phyloP scores from a whole-genome alignment of 2,113 vertebrate genomes.

The Trogon melanurus region DNA sequence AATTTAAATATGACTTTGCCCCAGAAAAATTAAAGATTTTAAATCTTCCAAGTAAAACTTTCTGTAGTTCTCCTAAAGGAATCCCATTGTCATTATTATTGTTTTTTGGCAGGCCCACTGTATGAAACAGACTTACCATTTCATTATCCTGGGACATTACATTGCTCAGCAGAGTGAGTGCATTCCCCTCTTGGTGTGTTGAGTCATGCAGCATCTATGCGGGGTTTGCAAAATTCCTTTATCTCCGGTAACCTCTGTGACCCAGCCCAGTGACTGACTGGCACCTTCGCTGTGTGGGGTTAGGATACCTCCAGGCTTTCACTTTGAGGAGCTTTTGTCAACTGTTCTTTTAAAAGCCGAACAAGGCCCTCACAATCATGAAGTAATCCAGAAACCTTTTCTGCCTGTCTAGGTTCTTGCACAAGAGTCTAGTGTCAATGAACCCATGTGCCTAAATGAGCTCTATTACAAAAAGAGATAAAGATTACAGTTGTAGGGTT shows the following conservation, averaged over 20 bases:
- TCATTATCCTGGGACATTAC: slow-evolving; percentile 61
- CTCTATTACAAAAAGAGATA: neutral
- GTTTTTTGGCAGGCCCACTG: slow-evolving; percentile 61
- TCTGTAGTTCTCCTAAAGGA: neutral
- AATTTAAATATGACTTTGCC: slow-evolving; percentile 59
- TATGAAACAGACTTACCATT: slow-evolving; percentile 62
- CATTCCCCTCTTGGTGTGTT: slow-evolving; percentile 36
- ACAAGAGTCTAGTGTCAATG: neutral
- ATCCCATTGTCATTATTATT: neutral
- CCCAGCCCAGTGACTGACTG: slow-evolving; percentile 62
- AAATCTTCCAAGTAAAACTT: slow-evolving; percentile 37
- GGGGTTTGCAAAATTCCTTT: slow-evolving; percentile 71
- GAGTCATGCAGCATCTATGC: slow-evolving; percentile 64
- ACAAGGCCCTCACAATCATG: slow-evolving; percentile 47
- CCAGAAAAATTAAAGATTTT: slow-evolving; percentile 50
- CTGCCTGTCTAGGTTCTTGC: slow-evolving; percentile 49
- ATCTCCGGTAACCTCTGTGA: slow-evolving; percentile 73
- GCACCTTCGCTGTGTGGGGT: slow-evolving; percentile 53
- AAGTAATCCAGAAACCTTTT: slow-evolving; percentile 22
- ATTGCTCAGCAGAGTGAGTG: slow-evolving; percentile 30
- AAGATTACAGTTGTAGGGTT: neutral
- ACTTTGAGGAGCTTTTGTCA: slow-evolving; percentile 65
- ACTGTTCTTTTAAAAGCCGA: slow-evolving; percentile 69
- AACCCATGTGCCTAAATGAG: neutral
- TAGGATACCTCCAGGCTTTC: slow-evolving; percentile 61